phyloP scores from a whole-genome alignment of 2,888 invertebrate species.

The Kryphioiulus occultus region DNA sequence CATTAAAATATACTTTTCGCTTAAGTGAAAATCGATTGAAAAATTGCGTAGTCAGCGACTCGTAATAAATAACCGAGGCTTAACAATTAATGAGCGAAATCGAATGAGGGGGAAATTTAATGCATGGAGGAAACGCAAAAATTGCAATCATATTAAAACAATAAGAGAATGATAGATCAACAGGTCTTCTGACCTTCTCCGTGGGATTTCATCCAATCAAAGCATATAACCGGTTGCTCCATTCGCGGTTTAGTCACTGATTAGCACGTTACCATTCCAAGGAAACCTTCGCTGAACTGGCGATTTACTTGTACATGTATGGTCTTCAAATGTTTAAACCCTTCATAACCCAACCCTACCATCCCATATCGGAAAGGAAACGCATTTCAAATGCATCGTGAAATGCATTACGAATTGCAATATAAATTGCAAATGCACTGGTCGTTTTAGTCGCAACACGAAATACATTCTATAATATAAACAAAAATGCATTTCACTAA shows the following conservation, averaged over 20 bases:
- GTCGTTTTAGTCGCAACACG: too few species aligned
- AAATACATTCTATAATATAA: too few species aligned
- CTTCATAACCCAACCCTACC: too few species aligned
- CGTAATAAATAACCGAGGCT: slow-evolving; percentile 20
- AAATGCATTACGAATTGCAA: too few species aligned
- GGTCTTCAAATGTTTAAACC: too few species aligned
- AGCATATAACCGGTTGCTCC: slow-evolving; percentile 11
- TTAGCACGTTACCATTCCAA: neutral
- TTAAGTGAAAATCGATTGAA: slow-evolving; percentile 25
- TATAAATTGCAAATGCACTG: too few species aligned
- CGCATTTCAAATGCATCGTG: too few species aligned
- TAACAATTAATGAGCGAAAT: slow-evolving; percentile 21
- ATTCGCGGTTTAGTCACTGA: neutral
- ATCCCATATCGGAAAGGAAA: too few species aligned
- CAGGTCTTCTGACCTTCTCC: neutral
- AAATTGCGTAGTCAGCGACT: neutral
- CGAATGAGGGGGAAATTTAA: neutral
- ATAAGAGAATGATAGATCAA: neutral
- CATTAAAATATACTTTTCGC: slow-evolving; percentile 1
- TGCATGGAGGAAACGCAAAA: neutral
- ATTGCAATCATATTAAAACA: slow-evolving; percentile 19
- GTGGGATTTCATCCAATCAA: neutral
- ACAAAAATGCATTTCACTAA: too few species aligned
- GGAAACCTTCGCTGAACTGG: too few species aligned
- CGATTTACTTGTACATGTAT: too few species aligned